Evolutionary conservation across 2,113 vertebrate genomes (phyloP).

Genomic region (Nanorana parkeri): DNA sequence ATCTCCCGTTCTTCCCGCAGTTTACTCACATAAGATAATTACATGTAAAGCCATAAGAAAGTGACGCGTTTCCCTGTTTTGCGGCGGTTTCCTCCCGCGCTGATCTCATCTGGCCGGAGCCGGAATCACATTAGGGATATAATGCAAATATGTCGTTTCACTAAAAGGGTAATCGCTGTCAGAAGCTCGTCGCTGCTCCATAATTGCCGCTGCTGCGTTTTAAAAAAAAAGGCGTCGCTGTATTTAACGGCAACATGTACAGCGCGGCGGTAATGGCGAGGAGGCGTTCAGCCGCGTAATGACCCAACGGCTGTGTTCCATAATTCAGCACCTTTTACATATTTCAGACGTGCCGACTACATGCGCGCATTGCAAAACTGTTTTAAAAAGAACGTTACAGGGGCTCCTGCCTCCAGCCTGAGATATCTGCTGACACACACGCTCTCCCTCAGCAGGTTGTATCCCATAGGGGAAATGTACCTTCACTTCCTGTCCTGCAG

Average conservation of each 20-base stretch:
- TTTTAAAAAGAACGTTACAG: too few relatives aligned
- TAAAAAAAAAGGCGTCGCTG: constrained; percentile 21
- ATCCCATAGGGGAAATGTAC: too few relatives aligned
- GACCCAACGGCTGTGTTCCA: background rate
- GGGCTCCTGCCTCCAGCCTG: too few relatives aligned
- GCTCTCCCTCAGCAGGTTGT: too few relatives aligned
- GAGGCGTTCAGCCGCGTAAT: background rate
- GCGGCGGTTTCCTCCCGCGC: background rate
- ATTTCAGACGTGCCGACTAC: background rate
- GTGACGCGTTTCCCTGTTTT: constrained; percentile 1
- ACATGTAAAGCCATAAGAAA: background rate
- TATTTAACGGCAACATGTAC: background rate
- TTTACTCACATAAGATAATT: too few relatives aligned
- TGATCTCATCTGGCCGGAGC: constrained; percentile 3
- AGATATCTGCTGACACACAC: too few relatives aligned
- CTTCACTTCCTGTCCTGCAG: too few relatives aligned
- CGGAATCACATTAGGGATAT: constrained; percentile 42
- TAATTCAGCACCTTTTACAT: background rate
- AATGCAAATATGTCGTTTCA: constrained; percentile 38
- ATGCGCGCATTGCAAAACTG: too few relatives aligned
- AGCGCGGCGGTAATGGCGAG: background rate
- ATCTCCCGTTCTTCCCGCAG: too few relatives aligned
- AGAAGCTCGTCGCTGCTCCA: background rate
- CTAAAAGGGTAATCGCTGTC: constrained; percentile 29
- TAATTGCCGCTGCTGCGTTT: constrained; percentile 20